Evolutionary conservation across 1,140 invertebrate genomes (phyloP).

Genomic region (Drosophila mauritiana): DNA sequence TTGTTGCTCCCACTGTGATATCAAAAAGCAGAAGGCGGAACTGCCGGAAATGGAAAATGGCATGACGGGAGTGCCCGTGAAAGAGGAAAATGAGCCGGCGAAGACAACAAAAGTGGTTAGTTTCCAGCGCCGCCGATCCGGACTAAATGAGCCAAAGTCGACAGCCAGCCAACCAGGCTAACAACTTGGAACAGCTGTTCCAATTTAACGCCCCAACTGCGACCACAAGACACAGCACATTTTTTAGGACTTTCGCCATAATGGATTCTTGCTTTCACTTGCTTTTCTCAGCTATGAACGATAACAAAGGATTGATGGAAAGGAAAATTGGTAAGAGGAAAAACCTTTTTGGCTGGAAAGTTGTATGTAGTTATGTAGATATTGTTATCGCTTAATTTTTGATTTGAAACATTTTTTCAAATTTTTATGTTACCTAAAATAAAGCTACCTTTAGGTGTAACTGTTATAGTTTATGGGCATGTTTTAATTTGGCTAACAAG

Average conservation of each 20-base stretch:
- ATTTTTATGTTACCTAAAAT: too few species aligned
- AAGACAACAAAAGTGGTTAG: constrained; percentile 61
- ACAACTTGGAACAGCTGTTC: constrained; percentile 59
- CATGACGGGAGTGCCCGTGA: constrained; percentile 8
- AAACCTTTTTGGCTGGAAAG: neutral
- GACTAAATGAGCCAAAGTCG: constrained; percentile 52
- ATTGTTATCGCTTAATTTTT: too few species aligned
- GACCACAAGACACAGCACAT: constrained; percentile 31
- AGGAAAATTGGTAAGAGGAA: neutral
- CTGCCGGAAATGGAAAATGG: constrained; percentile 62
- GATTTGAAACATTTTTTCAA: too few species aligned
- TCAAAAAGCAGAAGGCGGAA: constrained; percentile 44
- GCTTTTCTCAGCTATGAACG: constrained; percentile 6
- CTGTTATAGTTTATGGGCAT: too few species aligned
- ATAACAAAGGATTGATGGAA: constrained; percentile 2
- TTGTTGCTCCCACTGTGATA: constrained; percentile 38
- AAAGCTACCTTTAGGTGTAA: too few species aligned
- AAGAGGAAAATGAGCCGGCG: constrained; percentile 22
- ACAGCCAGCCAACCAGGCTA: neutral
- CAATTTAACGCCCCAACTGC: constrained; percentile 63
- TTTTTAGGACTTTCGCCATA: constrained; percentile 21
- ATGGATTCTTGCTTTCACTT: constrained; percentile 26
- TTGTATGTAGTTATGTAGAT: too few species aligned
- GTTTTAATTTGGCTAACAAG: too few species aligned
- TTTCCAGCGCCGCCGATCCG: constrained; percentile 46